phyloP scores from a whole-genome alignment of 2,888 invertebrate genomes.

The Microctonus aethiopoides region DNA sequence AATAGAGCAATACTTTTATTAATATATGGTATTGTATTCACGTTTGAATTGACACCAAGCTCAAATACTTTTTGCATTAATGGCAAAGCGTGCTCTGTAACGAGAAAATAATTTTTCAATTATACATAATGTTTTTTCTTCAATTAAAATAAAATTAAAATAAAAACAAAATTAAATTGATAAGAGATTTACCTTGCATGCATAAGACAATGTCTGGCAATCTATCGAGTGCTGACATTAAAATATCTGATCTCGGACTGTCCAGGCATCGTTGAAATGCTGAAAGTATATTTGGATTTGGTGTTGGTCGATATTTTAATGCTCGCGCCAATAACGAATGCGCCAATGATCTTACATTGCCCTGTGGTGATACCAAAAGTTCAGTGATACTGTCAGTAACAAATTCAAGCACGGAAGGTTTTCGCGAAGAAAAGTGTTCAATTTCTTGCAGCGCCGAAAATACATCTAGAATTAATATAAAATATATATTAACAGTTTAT shows the following conservation, averaged over 20 bases:
- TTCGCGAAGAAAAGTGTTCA: conserved; percentile 77
- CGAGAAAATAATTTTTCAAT: conserved; percentile 39
- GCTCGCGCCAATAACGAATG: conserved; percentile 79
- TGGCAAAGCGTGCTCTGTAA: conserved; percentile 81
- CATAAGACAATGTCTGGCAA: conserved; percentile 86
- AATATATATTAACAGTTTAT: background rate
- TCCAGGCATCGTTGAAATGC: conserved; percentile 86
- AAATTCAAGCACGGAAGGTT: conserved; percentile 75
- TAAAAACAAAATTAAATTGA: no score
- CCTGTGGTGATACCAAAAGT: conserved; percentile 72
- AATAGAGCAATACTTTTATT: conserved; percentile 83
- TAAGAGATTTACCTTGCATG: conserved; percentile 75
- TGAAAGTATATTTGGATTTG: conserved; percentile 76
- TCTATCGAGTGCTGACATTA: conserved; percentile 81
- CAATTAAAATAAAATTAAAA: background rate
- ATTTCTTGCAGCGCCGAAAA: conserved; percentile 78
- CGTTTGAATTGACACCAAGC: conserved; percentile 81
- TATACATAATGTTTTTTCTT: background rate
- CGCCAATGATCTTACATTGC: conserved; percentile 76
- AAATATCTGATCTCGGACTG: conserved; percentile 81
- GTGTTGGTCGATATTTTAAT: conserved; percentile 76
- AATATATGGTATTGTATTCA: conserved; percentile 81
- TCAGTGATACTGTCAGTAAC: conserved; percentile 75
- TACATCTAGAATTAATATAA: conserved; percentile 68
- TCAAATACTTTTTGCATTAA: conserved; percentile 85